phyloP scores from a whole-genome alignment of 2,113 vertebrate species.

The Calonectris borealis region DNA sequence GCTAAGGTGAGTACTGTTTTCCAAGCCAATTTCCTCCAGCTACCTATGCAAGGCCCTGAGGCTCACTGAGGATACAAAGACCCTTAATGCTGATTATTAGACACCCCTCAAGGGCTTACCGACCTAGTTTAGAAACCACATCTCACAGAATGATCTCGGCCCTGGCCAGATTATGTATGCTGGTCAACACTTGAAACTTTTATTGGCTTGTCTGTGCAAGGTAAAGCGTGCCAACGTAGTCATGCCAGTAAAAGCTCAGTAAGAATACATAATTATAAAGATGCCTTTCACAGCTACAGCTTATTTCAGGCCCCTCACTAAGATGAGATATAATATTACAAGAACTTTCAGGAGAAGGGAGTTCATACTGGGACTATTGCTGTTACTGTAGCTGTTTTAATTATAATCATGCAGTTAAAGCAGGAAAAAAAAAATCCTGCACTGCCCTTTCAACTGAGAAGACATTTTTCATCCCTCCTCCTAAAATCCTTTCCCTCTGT shows the following conservation, averaged over 20 bases:
- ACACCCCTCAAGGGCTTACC: not conserved
- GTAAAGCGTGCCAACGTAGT: not conserved
- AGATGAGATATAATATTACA: not conserved
- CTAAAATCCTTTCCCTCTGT: not conserved
- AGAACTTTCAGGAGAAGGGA: not conserved
- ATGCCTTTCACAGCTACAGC: not conserved
- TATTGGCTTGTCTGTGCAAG: not conserved
- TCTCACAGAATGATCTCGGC: not conserved
- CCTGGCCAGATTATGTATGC: not conserved
- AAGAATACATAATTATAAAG: not conserved
- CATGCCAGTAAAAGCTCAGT: not conserved
- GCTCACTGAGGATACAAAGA: not conserved
- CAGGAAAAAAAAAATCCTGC: not conserved
- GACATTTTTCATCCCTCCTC: constrained; percentile 24
- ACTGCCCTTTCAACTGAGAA: constrained; percentile 4
- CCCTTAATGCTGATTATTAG: not conserved
- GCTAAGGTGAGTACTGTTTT: not conserved
- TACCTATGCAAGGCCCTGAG: not conserved
- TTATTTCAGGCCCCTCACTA: not conserved
- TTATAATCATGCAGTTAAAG: not conserved
- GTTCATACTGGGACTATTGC: not conserved
- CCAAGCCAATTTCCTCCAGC: not conserved
- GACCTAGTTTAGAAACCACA: not conserved
- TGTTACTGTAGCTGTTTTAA: not conserved
- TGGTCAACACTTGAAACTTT: not conserved